Base-by-base conservation (phyloP, 2,888 invertebrate species). In the Unio pictorum region DNA sequence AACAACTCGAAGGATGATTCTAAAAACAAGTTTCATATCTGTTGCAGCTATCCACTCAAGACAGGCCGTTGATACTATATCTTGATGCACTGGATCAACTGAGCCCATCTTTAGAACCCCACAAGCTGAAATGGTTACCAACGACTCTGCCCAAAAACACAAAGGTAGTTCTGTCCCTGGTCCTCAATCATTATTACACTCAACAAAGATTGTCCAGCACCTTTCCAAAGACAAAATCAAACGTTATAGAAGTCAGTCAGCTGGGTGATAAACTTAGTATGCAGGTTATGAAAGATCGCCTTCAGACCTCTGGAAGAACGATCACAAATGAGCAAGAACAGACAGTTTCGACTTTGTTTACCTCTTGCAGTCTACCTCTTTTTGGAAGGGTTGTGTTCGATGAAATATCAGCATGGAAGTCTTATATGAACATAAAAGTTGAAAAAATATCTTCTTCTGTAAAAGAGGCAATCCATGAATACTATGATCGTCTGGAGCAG, bases 1-100 rank as follows among this genome's bases (percentile, higher is more conserved):
- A 59, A 59, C n/a, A 26, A 59, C n/a, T n/a, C 4, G 15, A n/a
- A 18, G 8, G 15, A 23, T 59, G 2, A 15, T 0, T 61, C 6
- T 58, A 11, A 20, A 56, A 18, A 6, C n/a, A 28, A 23, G 2
- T 0, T 0, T 28, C 45, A 45, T 18, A 28, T 57, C 15, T 64
- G 18, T 64, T 78, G 7, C 75, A 83, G 83, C 59, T 79, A 18
- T 78, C 82, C 8, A 80, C 78, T 15, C 55, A 72, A 15, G 72
- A 75, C 4, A 71, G 74, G 34, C 78, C 81, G 0, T 63, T 86
- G 28, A 69, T 83, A 8, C 69, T 86, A 20, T 69, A 82, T 30
- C 71, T 86, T 20, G 86, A 86, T 65, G 81, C 83, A 1, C 65
- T 86, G 15, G 84, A 86, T 67, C 85, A 86, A 64, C 75, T 86